phyloP scores from a whole-genome alignment of 2,888 invertebrate species.

The Onchidella celtica region DNA sequence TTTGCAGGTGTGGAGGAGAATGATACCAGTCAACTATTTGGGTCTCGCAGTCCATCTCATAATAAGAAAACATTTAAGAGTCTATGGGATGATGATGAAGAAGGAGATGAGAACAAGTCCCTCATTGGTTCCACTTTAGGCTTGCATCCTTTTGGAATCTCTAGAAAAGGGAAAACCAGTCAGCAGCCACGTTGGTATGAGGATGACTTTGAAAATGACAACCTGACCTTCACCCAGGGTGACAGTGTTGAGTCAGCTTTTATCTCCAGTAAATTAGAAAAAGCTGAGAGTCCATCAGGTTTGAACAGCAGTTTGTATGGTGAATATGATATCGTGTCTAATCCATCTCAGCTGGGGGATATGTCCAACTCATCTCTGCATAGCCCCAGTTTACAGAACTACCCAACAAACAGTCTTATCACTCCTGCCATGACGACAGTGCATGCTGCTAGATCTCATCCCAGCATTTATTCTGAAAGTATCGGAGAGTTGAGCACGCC shows the following conservation, averaged over 20 bases:
- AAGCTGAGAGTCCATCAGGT: slow-evolving; percentile 11
- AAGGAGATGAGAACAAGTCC: not conserved
- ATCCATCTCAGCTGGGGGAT: not conserved
- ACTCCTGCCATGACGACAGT: not conserved
- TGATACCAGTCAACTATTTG: not conserved
- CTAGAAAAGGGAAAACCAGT: not conserved
- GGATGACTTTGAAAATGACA: slow-evolving; percentile 29
- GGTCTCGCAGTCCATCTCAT: too few relatives aligned
- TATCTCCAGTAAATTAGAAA: slow-evolving; percentile 30
- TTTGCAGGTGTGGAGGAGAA: slow-evolving; percentile 19
- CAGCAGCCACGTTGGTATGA: not conserved
- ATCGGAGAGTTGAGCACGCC: not conserved
- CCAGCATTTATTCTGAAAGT: slow-evolving; percentile 17
- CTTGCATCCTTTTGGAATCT: slow-evolving; percentile 33
- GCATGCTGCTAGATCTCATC: not conserved
- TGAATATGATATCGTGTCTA: not conserved
- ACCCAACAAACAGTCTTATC: not conserved
- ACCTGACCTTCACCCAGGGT: not conserved
- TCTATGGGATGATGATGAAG: slow-evolving; percentile 41
- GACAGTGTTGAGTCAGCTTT: not conserved
- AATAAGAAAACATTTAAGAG: not conserved
- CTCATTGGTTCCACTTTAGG: not conserved
- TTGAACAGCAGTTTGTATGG: not conserved
- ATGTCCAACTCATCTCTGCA: not conserved
- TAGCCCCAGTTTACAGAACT: not conserved